Conservation (phyloP, 2,888 invertebrate genomes). For the Tromatobia lineatoria region DNA sequence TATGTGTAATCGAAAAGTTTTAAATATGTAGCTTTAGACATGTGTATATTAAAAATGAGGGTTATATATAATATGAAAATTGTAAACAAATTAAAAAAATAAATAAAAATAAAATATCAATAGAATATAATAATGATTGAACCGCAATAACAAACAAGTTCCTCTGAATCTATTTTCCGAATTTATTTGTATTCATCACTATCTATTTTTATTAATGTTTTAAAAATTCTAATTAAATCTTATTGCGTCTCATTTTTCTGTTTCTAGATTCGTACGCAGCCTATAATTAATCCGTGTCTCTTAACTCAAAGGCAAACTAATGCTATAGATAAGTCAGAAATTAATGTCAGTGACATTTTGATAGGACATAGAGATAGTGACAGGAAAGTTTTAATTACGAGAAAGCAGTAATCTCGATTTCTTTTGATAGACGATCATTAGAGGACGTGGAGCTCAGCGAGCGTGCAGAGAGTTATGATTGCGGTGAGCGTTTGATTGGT, state of each 20-base stretch:
- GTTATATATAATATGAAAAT: no score
- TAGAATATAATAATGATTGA: no score
- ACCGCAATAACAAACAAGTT: no score
- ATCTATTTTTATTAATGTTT: no score
- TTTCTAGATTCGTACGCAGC: not conserved
- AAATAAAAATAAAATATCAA: no score
- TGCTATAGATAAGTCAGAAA: not conserved
- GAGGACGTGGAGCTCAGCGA: not conserved
- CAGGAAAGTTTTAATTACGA: conserved; percentile 25
- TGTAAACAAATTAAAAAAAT: no score
- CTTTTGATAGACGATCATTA: conserved; percentile 21
- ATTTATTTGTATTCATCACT: no score
- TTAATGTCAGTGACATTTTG: not conserved
- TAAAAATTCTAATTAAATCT: no score
- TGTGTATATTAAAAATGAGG: no score
- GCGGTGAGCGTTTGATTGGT: conserved; percentile 26
- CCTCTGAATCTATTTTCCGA: no score
- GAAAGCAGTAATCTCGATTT: conserved; percentile 6
- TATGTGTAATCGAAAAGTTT: no score
- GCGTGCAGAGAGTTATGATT: conserved; percentile 6
- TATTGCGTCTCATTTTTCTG: not conserved
- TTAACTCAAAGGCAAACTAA: not conserved
- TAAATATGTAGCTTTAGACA: no score
- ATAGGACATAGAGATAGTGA: not conserved
- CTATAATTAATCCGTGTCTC: not conserved